Percentiles rank a stretch among this genome's conserved stretches.
Evolutionary conservation across 2,888 invertebrate species (phyloP).

Genomic region (Urechis unicinctus): DNA sequence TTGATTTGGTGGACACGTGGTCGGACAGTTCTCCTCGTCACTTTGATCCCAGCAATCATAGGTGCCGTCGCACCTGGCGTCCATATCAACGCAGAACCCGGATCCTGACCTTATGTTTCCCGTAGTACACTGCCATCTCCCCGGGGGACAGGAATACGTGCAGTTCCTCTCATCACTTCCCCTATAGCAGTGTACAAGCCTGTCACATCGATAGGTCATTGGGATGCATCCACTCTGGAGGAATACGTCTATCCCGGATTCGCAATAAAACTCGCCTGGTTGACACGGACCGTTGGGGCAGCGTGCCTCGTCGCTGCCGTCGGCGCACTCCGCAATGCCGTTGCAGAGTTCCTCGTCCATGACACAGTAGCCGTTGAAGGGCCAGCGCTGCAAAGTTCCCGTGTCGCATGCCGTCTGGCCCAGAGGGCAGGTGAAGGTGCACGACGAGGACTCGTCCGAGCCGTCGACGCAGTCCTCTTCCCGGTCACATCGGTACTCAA

Average conservation of each 20-base stretch:
- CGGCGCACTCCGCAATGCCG: constrained; percentile 2
- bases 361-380: constrained; percentile 10
- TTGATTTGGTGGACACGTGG: constrained; percentile 6
- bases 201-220: constrained; percentile 8
- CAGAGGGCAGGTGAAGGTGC: constrained; percentile 5
- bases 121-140: constrained; percentile 4
- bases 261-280: not conserved
- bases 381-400: constrained; percentile 8
- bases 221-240: not conserved
- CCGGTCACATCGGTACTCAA: constrained; percentile 11
- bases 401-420: not conserved
- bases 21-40: not conserved
- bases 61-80: constrained; percentile 2
- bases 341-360: constrained; percentile 2
- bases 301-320: constrained; percentile 2
- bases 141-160: constrained; percentile 6
- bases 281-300: not conserved
- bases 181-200: constrained; percentile 16
- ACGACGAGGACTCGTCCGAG: constrained; percentile 11
- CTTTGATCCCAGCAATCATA: not conserved
- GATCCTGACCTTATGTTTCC: not conserved
- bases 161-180: constrained; percentile 17
- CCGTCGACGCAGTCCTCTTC: constrained; percentile 15
- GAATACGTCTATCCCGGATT: not conserved
- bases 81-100: not conserved